phyloP scores from a whole-genome alignment of 2,113 vertebrate species.

The Gavialis gangeticus region DNA sequence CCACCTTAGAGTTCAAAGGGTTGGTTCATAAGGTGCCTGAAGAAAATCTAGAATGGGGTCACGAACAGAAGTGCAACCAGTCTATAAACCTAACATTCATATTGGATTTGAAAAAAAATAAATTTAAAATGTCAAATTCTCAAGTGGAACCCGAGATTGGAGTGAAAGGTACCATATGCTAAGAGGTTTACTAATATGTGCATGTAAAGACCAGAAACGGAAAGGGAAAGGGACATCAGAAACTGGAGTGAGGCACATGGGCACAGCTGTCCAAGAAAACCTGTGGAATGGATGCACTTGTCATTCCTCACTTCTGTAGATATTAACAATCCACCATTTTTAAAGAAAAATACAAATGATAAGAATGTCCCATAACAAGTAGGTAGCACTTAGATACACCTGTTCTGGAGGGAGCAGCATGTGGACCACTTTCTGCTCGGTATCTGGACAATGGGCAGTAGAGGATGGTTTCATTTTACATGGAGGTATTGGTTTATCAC shows the following conservation, averaged over 20 bases:
- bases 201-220: background rate
- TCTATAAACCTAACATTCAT: background rate
- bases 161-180: background rate
- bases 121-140: background rate
- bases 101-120: background rate
- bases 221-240: background rate
- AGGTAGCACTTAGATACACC: background rate
- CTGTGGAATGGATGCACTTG: background rate
- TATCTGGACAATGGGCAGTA: background rate
- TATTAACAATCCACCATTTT: background rate
- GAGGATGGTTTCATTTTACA: rapidly evolving
- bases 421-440: background rate
- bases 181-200: background rate
- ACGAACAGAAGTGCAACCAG: no score
- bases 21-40: background rate
- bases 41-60: background rate
- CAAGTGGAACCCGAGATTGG: background rate
- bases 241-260: background rate
- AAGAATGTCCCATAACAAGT: background rate
- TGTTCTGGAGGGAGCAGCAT: background rate
- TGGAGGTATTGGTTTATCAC: background rate
- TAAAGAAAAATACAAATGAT: background rate
- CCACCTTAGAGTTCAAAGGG: background rate
- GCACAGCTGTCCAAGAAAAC: background rate
- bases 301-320: background rate